Percentiles rank a stretch among this genome's conserved stretches.
phyloP scores from a whole-genome alignment of 2,888 invertebrate genomes.

The Malacosoma neustria region DNA sequence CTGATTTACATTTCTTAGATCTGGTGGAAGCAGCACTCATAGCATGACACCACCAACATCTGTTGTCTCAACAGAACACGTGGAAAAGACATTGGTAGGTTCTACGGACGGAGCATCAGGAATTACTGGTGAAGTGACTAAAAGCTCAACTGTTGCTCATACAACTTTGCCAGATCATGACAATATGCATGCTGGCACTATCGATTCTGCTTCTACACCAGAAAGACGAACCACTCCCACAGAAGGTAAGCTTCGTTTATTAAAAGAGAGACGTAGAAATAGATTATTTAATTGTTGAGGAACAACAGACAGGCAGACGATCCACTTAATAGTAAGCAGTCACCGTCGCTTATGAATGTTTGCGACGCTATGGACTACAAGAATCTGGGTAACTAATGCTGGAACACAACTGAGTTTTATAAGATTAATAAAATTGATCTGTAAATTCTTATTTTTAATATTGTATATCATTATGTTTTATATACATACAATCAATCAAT shows the following conservation, averaged over 20 bases:
- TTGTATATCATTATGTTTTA: too few species aligned
- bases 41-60: slow-evolving; percentile 53
- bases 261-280: too few species aligned
- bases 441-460: too few species aligned
- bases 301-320: too few species aligned
- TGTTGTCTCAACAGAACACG: slow-evolving; percentile 40
- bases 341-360: too few species aligned
- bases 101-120: slow-evolving; percentile 33
- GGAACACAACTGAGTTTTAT: too few species aligned
- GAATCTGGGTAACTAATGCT: too few species aligned
- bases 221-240: slow-evolving; percentile 52
- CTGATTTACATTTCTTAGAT: slow-evolving; percentile 23
- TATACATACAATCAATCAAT: too few species aligned
- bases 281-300: too few species aligned
- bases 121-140: slow-evolving; percentile 13
- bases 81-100: slow-evolving; percentile 34
- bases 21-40: slow-evolving; percentile 50
- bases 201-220: slow-evolving; percentile 34
- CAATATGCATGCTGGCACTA: slow-evolving; percentile 56
- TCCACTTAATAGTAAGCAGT: too few species aligned
- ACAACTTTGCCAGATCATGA: slow-evolving; percentile 53
- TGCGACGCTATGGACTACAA: too few species aligned
- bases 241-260: slow-evolving; percentile 32
- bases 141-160: slow-evolving; percentile 21
- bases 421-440: too few species aligned